These are phyloP conservation scores for Biston betularia DNA, from an alignment of 2,888 invertebrate species.

Conservation along the genomic window DNA sequence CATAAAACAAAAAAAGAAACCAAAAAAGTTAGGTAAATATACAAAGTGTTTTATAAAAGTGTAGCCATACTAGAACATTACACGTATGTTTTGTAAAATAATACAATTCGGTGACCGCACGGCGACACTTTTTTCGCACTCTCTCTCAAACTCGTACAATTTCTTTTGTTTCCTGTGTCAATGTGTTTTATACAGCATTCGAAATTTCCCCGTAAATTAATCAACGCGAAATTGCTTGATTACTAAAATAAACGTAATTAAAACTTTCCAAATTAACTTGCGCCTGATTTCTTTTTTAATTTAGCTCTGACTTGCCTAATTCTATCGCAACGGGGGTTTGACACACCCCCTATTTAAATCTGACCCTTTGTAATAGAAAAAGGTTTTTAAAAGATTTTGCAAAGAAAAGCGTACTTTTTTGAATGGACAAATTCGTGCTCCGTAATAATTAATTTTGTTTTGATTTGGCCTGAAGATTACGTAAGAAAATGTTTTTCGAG, in stretches of 20 bases:
- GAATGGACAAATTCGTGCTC: conserved; percentile 41
- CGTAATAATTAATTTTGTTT: conserved; percentile 48
- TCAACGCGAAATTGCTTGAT: conserved; percentile 74
- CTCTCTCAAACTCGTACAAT: background rate
- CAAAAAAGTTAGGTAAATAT: too few species aligned
- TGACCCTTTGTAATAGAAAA: conserved; percentile 73
- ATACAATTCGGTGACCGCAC: too few species aligned
- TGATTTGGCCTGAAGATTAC: conserved; percentile 31
- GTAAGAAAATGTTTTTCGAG: background rate
- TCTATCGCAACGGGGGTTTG: conserved; percentile 78
- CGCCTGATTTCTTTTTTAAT: conserved; percentile 85
- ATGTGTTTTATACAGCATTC: too few species aligned
- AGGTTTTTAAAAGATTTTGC: conserved; percentile 51
- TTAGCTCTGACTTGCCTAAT: conserved; percentile 78
- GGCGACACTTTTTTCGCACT: too few species aligned
- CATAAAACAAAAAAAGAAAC: too few species aligned
- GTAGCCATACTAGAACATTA: too few species aligned
- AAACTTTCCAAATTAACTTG: conserved; percentile 82
- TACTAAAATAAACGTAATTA: conserved; percentile 84
- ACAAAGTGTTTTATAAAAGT: too few species aligned
- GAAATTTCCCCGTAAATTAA: conserved; percentile 68
- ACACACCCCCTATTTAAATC: conserved; percentile 73
- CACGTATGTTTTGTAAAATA: too few species aligned
- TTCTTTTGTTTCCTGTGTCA: conserved; percentile 32
- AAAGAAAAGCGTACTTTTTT: conserved; percentile 40